Conservation (phyloP, 2,888 invertebrate genomes). For the Melieria crassipennis region DNA sequence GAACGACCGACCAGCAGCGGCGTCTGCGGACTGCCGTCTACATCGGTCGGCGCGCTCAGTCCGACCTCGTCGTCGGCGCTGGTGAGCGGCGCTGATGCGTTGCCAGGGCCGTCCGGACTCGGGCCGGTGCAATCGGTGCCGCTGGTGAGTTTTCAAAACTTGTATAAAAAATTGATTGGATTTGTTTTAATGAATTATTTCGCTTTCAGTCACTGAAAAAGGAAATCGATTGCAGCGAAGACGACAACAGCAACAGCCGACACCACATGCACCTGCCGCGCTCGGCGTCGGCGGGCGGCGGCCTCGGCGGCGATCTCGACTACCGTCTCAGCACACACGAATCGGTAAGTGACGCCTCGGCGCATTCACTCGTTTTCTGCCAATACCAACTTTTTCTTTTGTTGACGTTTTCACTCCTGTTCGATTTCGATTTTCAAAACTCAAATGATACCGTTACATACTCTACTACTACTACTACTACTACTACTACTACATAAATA, state of each 20-base stretch:
- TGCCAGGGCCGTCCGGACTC: slow-evolving; percentile 81
- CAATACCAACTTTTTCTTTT: slow-evolving; percentile 34
- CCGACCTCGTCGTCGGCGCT: slow-evolving; percentile 47
- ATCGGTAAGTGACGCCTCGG: slow-evolving; percentile 73
- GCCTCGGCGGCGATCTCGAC: slow-evolving; percentile 72
- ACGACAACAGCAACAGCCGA: slow-evolving; percentile 66
- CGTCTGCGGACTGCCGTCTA: slow-evolving; percentile 44
- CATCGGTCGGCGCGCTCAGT: slow-evolving; percentile 49
- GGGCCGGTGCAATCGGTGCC: slow-evolving; percentile 90
- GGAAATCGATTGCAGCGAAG: slow-evolving; percentile 86
- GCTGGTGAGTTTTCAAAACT: slow-evolving; percentile 72
- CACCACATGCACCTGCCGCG: slow-evolving; percentile 67
- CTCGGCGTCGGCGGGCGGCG: slow-evolving; percentile 70
- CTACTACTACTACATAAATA: slow-evolving; percentile 14
- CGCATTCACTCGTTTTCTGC: slow-evolving; percentile 36
- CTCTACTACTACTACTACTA: slow-evolving; percentile 9
- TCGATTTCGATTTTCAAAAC: slow-evolving; percentile 30
- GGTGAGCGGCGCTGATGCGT: slow-evolving; percentile 47
- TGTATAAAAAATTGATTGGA: background rate
- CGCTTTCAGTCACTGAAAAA: slow-evolving; percentile 82
- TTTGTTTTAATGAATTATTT: background rate
- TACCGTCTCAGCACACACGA: slow-evolving; percentile 85
- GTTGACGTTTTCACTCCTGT: slow-evolving; percentile 32
- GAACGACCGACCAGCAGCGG: slow-evolving; percentile 53
- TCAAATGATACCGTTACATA: slow-evolving; percentile 34